These are phyloP conservation scores for Linnaemya tessellans DNA, from an alignment of 2,888 invertebrate species.

Conservation along the genomic window DNA sequence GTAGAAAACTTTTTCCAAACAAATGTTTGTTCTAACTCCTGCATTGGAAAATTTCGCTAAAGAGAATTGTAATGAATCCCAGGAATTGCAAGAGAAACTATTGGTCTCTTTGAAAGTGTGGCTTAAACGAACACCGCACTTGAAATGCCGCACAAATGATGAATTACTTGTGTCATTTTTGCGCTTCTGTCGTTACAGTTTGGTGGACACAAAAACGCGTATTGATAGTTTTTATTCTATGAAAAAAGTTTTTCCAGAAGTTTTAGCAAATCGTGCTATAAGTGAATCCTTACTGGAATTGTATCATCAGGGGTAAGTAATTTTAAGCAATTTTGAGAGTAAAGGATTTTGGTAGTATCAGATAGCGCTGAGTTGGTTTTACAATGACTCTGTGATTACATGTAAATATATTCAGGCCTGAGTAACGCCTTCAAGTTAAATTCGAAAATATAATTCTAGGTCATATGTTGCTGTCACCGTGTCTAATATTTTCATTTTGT, in stretches of 20 bases:
- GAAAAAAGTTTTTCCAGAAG: conserved; percentile 77
- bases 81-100: conserved; percentile 64
- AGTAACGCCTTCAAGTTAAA: no score
- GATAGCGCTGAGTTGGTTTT: no score
- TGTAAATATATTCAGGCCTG: no score
- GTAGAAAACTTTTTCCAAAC: background rate
- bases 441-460: no score
- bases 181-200: conserved; percentile 76
- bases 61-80: conserved; percentile 77
- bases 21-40: conserved; percentile 41
- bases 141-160: conserved; percentile 75
- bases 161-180: conserved; percentile 76
- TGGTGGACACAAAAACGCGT: conserved; percentile 78
- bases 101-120: conserved; percentile 74
- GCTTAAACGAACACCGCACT: conserved; percentile 76
- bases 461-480: no score
- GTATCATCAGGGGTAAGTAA: conserved; percentile 76
- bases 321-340: background rate
- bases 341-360: background rate
- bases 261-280: conserved; percentile 75
- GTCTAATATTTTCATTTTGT: no score
- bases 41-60: conserved; percentile 75
- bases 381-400: no score
- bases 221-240: conserved; percentile 77
- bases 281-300: conserved; percentile 74